Base-by-base conservation (phyloP, 2,888 invertebrate genomes). In the Erebia ligea region DNA sequence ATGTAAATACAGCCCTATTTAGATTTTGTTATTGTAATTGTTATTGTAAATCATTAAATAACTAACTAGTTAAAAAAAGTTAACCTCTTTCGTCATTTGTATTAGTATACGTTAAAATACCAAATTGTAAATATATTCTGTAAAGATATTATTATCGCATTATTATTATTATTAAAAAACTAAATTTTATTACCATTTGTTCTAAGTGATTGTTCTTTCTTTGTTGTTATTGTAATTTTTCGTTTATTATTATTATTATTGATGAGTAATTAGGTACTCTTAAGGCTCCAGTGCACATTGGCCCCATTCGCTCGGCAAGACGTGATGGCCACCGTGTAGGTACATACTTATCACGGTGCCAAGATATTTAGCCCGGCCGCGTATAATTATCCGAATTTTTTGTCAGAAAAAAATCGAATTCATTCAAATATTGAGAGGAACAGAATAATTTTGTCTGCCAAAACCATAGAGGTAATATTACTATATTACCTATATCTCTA, bases 141-240 rank as follows among this genome's bases (percentile, higher is more conserved):
- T 92, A 92, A 91, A 92, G 92, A 92, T 93, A 93, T 93, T 92
- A 92, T 21, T 48, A 21, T 89, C 87, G 88, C 82, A 83, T 83
- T 86, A 82, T 89, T 62, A 62, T 45, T 61, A 15, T 15, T 57
- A 57, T 34, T 25, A 34, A 25, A 40, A 48, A 88, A 90, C 86
- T 90, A 92, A 90, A 91, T 89, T 90, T 89, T 92, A 92, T 92
- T 93, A 92, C 92, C 92, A 93, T 91, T 92, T 82, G 89, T 92
- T 90, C 83, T 86, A 91, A 91, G 91, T 86, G 84, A 89, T 91
- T 91, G 91, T 93, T 92, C 91, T 86, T 88, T 88, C 83, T 90
- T 91, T 91, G 89, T 93, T 92, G 90, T 91, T 89, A 87, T 84
- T 92, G 90, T 91, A 89, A 87, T 84, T 90, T 91, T 92, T 91